These are phyloP conservation scores for Anser cygnoides DNA, from an alignment of 2,113 vertebrate genomes.

Conservation along the genomic window DNA sequence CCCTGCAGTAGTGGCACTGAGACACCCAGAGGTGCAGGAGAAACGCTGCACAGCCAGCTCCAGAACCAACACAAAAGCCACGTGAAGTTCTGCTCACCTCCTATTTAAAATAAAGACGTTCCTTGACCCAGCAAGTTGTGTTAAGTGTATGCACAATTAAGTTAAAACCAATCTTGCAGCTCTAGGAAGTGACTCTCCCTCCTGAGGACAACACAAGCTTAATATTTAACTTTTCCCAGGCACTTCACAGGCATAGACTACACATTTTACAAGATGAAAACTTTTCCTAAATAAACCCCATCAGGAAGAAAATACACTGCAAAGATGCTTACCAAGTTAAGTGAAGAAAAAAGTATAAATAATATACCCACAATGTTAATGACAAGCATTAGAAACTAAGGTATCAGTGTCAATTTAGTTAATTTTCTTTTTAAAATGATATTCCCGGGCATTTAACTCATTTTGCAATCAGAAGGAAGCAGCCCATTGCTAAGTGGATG, in stretches of 20 bases:
- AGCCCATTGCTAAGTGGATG: neutral
- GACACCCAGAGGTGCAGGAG: neutral
- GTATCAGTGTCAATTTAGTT: neutral
- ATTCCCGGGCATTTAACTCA: neutral
- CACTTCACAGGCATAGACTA: neutral
- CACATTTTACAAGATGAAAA: neutral
- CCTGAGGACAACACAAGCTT: neutral
- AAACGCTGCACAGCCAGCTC: neutral
- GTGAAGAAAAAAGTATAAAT: neutral
- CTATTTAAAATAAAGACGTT: neutral
- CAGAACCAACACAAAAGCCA: neutral
- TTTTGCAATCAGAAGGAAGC: neutral
- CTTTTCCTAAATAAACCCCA: neutral
- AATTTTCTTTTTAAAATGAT: neutral
- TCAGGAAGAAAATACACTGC: neutral
- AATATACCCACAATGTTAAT: neutral
- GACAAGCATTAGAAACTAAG: neutral
- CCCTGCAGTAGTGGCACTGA: neutral
- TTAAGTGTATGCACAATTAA: neutral
- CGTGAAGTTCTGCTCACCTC: neutral
- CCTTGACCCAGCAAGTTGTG: neutral
- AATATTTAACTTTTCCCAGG: neutral
- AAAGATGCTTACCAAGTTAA: neutral
- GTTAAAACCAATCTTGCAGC: neutral
- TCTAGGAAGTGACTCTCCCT: neutral